Percentiles rank a stretch among this genome's conserved stretches.
These are phyloP conservation scores for Petrolisthes manimaculis DNA, from an alignment of 2,888 invertebrate species.

Conservation along the genomic window DNA sequence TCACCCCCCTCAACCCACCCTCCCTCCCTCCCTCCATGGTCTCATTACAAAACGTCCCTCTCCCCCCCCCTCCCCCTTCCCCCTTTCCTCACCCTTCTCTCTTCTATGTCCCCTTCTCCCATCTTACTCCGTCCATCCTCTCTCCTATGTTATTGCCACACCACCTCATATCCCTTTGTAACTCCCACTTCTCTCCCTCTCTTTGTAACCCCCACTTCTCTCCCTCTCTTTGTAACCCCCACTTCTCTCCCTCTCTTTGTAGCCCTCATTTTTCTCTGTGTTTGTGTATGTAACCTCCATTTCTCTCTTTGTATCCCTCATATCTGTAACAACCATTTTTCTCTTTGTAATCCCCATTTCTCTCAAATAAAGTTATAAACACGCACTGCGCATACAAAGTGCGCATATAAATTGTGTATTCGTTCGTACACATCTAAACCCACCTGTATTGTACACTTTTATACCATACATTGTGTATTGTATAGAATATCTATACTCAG, in stretches of 20 bases:
- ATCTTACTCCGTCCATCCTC: not conserved
- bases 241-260: not conserved
- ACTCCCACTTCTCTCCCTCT: not conserved
- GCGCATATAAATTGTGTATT: not conserved
- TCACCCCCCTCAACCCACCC: not conserved
- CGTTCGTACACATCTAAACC: too few relatives aligned
- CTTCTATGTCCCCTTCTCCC: not conserved
- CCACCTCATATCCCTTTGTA: not conserved
- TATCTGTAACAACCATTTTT: too few relatives aligned
- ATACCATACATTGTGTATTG: too few relatives aligned
- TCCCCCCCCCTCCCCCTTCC: not conserved
- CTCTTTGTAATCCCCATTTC: too few relatives aligned
- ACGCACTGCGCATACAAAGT: not conserved
- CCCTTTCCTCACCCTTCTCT: conserved; percentile 2
- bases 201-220: not conserved
- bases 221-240: not conserved
- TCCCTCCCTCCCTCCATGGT: not conserved
- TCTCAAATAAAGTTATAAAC: not conserved
- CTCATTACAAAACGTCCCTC: not conserved
- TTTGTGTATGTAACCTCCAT: not conserved
- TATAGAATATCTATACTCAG: too few relatives aligned
- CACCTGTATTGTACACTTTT: too few relatives aligned
- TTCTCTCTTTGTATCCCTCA: not conserved
- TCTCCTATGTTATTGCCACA: not conserved
- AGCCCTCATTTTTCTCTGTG: not conserved